phyloP scores from a whole-genome alignment of 37 sponge, comb jelly and placozoan genomes.

The Aplysina aerophoba region DNA sequence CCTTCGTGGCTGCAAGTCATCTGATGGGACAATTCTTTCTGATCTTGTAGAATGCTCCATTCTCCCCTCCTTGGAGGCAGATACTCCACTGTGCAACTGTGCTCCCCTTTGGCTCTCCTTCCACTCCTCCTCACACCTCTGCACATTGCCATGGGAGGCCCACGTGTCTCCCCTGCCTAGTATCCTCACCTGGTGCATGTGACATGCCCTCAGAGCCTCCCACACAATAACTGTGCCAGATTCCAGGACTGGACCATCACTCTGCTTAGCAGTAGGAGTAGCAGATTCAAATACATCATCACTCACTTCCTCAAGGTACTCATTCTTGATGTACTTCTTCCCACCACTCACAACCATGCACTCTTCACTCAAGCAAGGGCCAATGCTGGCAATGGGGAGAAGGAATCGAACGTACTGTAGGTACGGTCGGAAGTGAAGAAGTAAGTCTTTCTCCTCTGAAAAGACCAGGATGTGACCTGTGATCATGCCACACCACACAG shows the following conservation, averaged over 20 bases:
- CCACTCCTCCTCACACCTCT: not conserved
- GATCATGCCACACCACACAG: conserved; percentile 40
- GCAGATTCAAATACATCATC: not conserved
- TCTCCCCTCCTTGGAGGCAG: too few species aligned
- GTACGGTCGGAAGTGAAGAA: conserved; percentile 57
- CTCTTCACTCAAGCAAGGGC: conserved; percentile 11
- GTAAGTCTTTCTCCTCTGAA: conserved; percentile 2
- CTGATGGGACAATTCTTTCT: not conserved
- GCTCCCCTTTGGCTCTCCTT: not conserved
- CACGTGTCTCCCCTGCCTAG: conserved; percentile 23
- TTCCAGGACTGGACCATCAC: not conserved
- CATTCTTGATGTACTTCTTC: conserved; percentile 16
- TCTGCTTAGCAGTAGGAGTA: not conserved
- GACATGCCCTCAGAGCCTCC: conserved; percentile 65
- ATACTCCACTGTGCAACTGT: too few species aligned
- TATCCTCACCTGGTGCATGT: conserved; percentile 53
- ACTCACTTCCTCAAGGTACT: conserved; percentile 11
- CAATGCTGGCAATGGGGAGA: conserved; percentile 20
- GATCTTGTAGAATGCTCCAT: too few species aligned
- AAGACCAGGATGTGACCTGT: conserved; percentile 43
- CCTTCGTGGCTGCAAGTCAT: not conserved
- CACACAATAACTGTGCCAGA: conserved; percentile 63
- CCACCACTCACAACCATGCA: conserved; percentile 39
- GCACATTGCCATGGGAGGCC: conserved; percentile 1
- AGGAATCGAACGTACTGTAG: conserved; percentile 61